These are phyloP conservation scores for Acanthiza pusilla DNA, from an alignment of 2,797 vertebrate species.

Conservation along the genomic window DNA sequence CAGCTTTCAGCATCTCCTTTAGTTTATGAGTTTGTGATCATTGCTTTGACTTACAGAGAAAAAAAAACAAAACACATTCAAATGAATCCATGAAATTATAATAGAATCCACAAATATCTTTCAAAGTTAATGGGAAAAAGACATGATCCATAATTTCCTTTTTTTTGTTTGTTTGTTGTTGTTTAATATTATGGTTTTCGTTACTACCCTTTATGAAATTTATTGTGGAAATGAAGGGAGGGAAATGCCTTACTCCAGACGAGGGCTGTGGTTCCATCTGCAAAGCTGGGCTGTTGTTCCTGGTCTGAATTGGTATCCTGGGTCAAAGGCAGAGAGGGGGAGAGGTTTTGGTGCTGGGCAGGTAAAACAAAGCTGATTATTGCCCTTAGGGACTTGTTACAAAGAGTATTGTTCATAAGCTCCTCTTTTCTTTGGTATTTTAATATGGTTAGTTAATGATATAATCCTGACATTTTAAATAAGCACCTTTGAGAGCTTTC, in stretches of 20 bases:
- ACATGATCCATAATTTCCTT: rapidly evolving
- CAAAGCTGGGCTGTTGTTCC: not conserved
- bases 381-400: not conserved
- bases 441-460: not conserved
- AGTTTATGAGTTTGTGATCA: not conserved
- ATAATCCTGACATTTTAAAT: not conserved
- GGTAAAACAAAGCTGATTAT: not conserved
- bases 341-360: not conserved
- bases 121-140: not conserved
- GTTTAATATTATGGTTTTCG: not conserved
- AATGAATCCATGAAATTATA: not conserved
- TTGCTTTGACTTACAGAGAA: not conserved
- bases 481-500: not conserved
- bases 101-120: not conserved
- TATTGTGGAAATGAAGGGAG: not conserved
- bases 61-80: not conserved
- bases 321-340: rapidly evolving
- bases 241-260: not conserved
- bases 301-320: not conserved
- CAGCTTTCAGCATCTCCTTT: not conserved
- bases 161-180: not conserved
- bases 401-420: not conserved
- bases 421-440: not conserved
- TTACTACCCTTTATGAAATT: not conserved
- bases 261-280: not conserved